Evolutionary conservation across 2,888 invertebrate genomes (phyloP), one percentile per base, ranked within the genome.

Genomic region (Minunthozetes semirufus): DNA sequence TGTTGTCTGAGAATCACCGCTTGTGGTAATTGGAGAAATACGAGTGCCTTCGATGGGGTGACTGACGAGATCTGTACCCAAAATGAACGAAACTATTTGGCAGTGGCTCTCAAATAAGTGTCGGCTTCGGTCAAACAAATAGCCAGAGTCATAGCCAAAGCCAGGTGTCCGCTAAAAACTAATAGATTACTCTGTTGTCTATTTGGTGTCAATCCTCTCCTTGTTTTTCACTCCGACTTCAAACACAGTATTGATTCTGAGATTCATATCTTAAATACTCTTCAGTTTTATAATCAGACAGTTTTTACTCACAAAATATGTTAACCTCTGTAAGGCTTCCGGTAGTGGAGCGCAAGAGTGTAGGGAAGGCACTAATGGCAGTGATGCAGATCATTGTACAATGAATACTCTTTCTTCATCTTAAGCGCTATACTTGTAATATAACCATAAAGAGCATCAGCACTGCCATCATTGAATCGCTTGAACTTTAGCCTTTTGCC

Each of bases 11-110:
- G 53, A 53, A 61, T 61, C 25, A 61, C 59, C 27, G 59, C 59
- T 27, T 61, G 59, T 61, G 25, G 59, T 61, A 61, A 61, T 61
- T 61, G 25, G 59, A 22, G 59, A 61, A 61, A 61, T 61, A 61
- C 27, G 59, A 61, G 59, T 53, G 17, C 19, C 8, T 9, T 61
- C 8, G 25, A 22, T n/a, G 59, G 59, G 59, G 59, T 61, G 25
- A 61, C 8, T 61, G 59, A 61, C 59, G 59, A 61, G 22, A 61
- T 61, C 25, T 61, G 25, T n/a, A n/a, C n/a, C n/a, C n/a, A n/a
- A n/a, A n/a, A n/a, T n/a, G n/a, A n/a, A n/a, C n/a, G n/a, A n/a
- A n/a, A n/a, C n/a, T n/a, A n/a, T 25, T 6, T 61, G 11, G 59
- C 8, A 25, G 59, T 61, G 25, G 25, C 59, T 61, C 25, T 61